phyloP scores from a whole-genome alignment of 53 echinoderm and acorn worm species.

The Actinopyga echinites region DNA sequence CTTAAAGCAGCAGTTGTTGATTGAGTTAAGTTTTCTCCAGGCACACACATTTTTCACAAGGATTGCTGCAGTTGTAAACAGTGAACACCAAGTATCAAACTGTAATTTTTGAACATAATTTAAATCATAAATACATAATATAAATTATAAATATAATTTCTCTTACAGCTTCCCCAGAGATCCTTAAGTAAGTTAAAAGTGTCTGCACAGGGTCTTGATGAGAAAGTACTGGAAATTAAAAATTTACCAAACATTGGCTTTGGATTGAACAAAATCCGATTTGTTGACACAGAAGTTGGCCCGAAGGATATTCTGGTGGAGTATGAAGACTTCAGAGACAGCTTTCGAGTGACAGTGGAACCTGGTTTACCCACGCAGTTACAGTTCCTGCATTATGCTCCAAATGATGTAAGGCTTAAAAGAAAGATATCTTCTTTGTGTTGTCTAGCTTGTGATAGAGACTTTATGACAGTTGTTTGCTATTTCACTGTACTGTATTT shows the following conservation, averaged over 20 bases:
- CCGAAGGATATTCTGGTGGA: constrained; percentile 64
- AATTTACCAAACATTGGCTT: constrained; percentile 78
- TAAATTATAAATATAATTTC: too few relatives aligned
- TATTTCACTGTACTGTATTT: too few relatives aligned
- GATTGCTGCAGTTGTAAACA: too few relatives aligned
- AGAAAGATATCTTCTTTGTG: neutral
- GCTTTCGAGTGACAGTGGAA: constrained; percentile 65
- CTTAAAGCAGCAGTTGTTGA: too few relatives aligned
- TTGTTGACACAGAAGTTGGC: constrained; percentile 62
- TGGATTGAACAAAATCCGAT: constrained; percentile 70
- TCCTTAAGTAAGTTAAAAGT: constrained; percentile 78
- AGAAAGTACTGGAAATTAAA: constrained; percentile 67
- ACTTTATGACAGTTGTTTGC: too few relatives aligned
- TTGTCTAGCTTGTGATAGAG: neutral
- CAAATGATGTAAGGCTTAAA: constrained; percentile 61
- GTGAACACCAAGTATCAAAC: too few relatives aligned
- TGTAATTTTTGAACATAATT: too few relatives aligned
- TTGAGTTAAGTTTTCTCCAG: too few relatives aligned
- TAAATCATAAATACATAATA: too few relatives aligned
- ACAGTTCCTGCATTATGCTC: constrained; percentile 59
- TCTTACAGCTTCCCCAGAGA: constrained; percentile 76
- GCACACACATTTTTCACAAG: too few relatives aligned
- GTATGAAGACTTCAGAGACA: constrained; percentile 77
- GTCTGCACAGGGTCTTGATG: constrained; percentile 63
- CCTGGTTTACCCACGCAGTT: constrained; percentile 76